Conservation (phyloP, 2,113 vertebrate species). For the Eleginops maclovinus region DNA sequence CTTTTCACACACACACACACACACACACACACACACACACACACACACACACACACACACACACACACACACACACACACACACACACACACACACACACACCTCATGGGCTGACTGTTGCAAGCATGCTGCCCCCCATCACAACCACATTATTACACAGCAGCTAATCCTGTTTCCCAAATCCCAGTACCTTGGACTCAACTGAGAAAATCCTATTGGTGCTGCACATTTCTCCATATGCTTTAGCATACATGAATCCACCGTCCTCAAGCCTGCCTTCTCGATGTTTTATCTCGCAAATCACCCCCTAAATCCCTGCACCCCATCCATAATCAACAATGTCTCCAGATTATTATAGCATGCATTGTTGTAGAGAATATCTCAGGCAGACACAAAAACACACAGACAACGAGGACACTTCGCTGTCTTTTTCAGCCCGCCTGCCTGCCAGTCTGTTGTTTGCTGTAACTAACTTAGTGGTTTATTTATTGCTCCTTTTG, state of each 20-base stretch:
- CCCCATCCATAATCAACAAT: conserved; percentile 58
- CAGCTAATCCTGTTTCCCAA: conserved; percentile 84
- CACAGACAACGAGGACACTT: conserved; percentile 53
- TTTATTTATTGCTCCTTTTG: conserved; percentile 78
- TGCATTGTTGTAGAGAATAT: conserved; percentile 58
- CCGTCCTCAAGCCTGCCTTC: conserved; percentile 62
- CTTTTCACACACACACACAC: neutral
- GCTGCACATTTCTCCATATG: conserved; percentile 78
- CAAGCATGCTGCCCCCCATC: conserved; percentile 63
- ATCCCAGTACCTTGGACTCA: conserved; percentile 81
- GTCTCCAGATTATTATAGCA: conserved; percentile 57
- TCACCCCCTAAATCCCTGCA: conserved; percentile 55
- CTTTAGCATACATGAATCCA: conserved; percentile 64
- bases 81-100: conserved; percentile 37
- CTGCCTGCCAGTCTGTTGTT: conserved; percentile 50
- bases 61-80: conserved; percentile 20
- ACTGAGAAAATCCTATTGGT: conserved; percentile 81
- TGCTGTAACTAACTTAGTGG: conserved; percentile 65
- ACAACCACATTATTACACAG: conserved; percentile 82
- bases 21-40: conserved; percentile 29
- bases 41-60: conserved; percentile 26
- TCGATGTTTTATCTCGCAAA: conserved; percentile 53
- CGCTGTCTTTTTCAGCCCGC: conserved; percentile 17
- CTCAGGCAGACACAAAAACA: conserved; percentile 59
- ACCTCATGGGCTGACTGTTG: conserved; percentile 44